Evolutionary conservation across 2,888 invertebrate genomes (phyloP), one percentile per base, ranked within the genome.

Genomic region (Thumatha senex): DNA sequence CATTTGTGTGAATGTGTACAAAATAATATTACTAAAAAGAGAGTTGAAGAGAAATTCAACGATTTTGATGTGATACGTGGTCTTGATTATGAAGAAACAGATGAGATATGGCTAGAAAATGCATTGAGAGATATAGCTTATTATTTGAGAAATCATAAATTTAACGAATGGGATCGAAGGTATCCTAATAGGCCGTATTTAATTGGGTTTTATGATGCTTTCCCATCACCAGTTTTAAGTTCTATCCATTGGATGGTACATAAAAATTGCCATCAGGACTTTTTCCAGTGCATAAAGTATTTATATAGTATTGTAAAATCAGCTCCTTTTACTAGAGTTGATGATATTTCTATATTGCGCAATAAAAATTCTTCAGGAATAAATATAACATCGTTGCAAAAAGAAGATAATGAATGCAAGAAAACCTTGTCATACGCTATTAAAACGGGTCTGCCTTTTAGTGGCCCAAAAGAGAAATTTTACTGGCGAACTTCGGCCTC

Each of bases 401-500:
- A 4, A 13, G 39, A 45, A 45, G 86, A 94, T 46, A 68, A 63
- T 29, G 91, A 93, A 57, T 94, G 94, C 68, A 76, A 79, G 58
- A 78, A 80, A 58, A 78, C 90, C 45, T 72, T 80, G 48, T 72
- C 73, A 13, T 79, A 80, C 45, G 92, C 93, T 62, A 82, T 90
- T 54, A 77, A 70, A 40, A 75, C 80, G 34, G 89, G 89, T 11
- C 72, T 84, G 57, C 94, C 94, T 0, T 94, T 94, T 74, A 87
- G 92, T 68, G 92, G 92, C 51, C 89, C 92, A 14, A 68, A 88
- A 49, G 94, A 94, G 70, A 86, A 93, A 48, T 94, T 93, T 70
- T 92, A 93, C 67, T 95, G 94, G 94, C 82, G 93, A 36, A 89
- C 91, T 0, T 89, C 93, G 0, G 94, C 94, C 0, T 92, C 93